Percentiles rank a stretch among this genome's conserved stretches.
These are phyloP conservation scores for Numida meleagris DNA, from an alignment of 2,113 vertebrate species.

Conservation along the genomic window DNA sequence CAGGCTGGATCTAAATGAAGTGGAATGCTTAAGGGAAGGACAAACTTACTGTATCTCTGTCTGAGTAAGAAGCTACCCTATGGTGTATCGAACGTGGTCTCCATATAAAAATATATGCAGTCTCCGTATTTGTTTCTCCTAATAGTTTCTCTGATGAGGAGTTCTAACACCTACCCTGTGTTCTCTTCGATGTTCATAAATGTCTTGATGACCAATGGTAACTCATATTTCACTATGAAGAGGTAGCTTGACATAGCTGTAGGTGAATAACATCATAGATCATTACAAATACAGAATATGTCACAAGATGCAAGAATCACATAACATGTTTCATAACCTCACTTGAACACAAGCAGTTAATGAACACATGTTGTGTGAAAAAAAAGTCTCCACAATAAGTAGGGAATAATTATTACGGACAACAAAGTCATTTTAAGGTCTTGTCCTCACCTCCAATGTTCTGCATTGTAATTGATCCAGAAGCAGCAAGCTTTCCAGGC, in stretches of 20 bases:
- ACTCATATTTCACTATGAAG: slow-evolving; percentile 98
- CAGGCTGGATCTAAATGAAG: slow-evolving; percentile 42
- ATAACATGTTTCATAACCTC: slow-evolving; percentile 70
- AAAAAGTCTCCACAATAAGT: slow-evolving; percentile 44
- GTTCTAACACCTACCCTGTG: slow-evolving; percentile 85
- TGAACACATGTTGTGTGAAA: slow-evolving; percentile 65
- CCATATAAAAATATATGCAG: slow-evolving; percentile 53
- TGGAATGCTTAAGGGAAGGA: slow-evolving; percentile 32
- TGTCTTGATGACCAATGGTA: slow-evolving; percentile 93
- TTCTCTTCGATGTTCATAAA: slow-evolving; percentile 82
- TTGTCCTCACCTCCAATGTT: slow-evolving; percentile 92
- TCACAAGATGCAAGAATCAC: slow-evolving; percentile 68
- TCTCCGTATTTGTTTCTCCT: slow-evolving; percentile 59
- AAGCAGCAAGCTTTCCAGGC: slow-evolving; percentile 93
- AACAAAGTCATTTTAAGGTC: neutral
- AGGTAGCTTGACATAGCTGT: slow-evolving; percentile 99
- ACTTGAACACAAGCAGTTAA: slow-evolving; percentile 66
- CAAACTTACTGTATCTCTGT: slow-evolving; percentile 62
- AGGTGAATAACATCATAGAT: slow-evolving; percentile 80
- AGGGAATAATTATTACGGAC: slow-evolving; percentile 40
- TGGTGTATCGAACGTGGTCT: slow-evolving; percentile 41
- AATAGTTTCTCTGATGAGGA: slow-evolving; percentile 71
- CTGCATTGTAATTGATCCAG: slow-evolving; percentile 95
- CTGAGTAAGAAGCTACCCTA: slow-evolving; percentile 66
- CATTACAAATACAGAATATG: slow-evolving; percentile 78